Evolutionary conservation across 2,113 vertebrate species (phyloP), one percentile per base, ranked within the genome.

Genomic region (Turnix velox): DNA sequence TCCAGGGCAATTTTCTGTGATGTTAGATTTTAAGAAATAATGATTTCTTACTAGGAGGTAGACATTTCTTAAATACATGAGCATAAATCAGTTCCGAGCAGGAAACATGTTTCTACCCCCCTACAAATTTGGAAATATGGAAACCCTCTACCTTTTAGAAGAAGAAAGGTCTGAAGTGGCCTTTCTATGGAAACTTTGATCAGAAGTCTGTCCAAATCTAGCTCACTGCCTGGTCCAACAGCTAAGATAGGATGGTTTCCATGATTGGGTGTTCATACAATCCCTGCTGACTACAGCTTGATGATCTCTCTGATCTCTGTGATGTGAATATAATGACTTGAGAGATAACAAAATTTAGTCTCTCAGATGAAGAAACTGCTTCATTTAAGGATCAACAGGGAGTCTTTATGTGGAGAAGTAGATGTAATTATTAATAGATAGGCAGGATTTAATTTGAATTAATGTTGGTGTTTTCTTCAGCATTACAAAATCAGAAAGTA

Each of bases 281-380:
- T 81, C 18, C 19, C 69, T 66, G 12, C 16, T 57, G 51, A 51
- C 49, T 68, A 10, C 14, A 6, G 27, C 33, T 39, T 9, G 24
- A 86, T 81, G 51, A 84, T 7, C 46, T 37, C 69, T 89, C 65
- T 69, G 31, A 81, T 87, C 59, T 66, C n/a, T 2, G 0, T 24
- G 28, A 7, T 45, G 23, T 42, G 78, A 78, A 23, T 8, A 54
- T n/a, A 84, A 45, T 52, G 9, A 81, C 78, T 49, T 14, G 78
- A 75, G 55, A 71, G 12, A 71, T 18, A 46, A 46, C 3, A 73
- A 84, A 91, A 84, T 28, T 8, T 11, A n/a, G 39, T 28, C 14
- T 69, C 91, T 81, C 54, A 61, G 51, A 58, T 74, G 25, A 89
- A 91, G 37, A 74, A 77, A 66, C 31, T 48, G 57, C 22, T 69